Conservation (phyloP, 2,113 vertebrate genomes). For the Struthidea cinerea region DNA sequence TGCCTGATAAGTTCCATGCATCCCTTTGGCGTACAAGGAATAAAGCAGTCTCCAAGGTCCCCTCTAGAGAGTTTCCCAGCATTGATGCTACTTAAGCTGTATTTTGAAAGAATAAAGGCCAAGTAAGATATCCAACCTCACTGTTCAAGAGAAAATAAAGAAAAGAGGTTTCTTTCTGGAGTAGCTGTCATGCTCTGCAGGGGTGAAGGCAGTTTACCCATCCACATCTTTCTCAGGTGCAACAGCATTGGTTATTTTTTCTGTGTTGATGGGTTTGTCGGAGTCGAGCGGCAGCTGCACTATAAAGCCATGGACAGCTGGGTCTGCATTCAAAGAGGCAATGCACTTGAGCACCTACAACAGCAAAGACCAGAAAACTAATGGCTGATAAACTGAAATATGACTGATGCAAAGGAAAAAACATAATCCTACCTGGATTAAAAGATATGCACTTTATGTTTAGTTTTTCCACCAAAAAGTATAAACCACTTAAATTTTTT, state of each 20-base stretch:
- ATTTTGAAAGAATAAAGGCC: conserved; percentile 18
- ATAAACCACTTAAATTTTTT: neutral
- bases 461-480: neutral
- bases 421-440: neutral
- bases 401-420: neutral
- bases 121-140: neutral
- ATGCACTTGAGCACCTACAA: conserved; percentile 85
- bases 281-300: conserved; percentile 95
- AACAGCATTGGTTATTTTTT: conserved; percentile 88
- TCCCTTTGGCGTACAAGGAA: conserved; percentile 95
- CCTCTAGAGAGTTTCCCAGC: conserved; percentile 95
- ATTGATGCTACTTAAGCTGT: conserved; percentile 89
- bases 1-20: conserved; percentile 95
- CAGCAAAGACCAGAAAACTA: neutral
- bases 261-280: conserved; percentile 84
- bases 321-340: conserved; percentile 85
- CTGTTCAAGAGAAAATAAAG: neutral
- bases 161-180: neutral
- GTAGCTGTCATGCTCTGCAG: neutral
- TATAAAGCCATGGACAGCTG: conserved; percentile 87
- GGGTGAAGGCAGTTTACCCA: conserved; percentile 74
- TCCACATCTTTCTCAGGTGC: conserved; percentile 94
- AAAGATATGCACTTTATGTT: neutral
- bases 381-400: neutral
- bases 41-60: conserved; percentile 90